Evolutionary conservation across 1,140 invertebrate species (phyloP).

Genomic region (Nasonia giraulti): DNA sequence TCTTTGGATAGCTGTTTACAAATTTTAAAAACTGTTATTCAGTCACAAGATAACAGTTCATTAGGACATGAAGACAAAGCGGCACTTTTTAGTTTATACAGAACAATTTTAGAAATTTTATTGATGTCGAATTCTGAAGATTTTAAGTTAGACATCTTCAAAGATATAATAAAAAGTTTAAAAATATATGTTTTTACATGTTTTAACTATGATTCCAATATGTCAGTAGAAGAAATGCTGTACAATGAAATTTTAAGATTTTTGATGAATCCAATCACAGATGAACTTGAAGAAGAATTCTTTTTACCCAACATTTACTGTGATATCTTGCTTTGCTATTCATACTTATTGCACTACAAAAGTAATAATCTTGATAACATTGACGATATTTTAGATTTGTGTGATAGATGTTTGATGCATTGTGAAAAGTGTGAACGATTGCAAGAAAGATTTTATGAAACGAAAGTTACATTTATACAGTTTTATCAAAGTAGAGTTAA

Average conservation of each 20-base stretch:
- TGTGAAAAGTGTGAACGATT: slow-evolving; percentile 55
- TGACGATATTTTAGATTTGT: slow-evolving; percentile 56
- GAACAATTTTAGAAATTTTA: slow-evolving; percentile 70
- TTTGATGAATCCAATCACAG: slow-evolving; percentile 18
- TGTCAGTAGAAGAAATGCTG: slow-evolving; percentile 42
- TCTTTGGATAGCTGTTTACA: slow-evolving; percentile 69
- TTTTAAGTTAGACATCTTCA: slow-evolving; percentile 10
- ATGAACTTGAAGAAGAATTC: slow-evolving; percentile 60
- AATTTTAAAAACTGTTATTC: slow-evolving; percentile 73
- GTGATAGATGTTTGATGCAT: slow-evolving; percentile 62
- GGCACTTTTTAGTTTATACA: slow-evolving; percentile 70
- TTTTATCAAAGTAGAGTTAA: slow-evolving; percentile 62
- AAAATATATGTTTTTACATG: neutral
- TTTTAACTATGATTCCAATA: slow-evolving; percentile 30
- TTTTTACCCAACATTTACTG: slow-evolving; percentile 75
- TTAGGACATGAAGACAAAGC: slow-evolving; percentile 61
- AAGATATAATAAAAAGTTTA: slow-evolving; percentile 12
- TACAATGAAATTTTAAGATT: slow-evolving; percentile 47
- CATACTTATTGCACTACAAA: slow-evolving; percentile 73
- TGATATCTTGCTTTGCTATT: slow-evolving; percentile 76
- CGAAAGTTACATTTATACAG: slow-evolving; percentile 70
- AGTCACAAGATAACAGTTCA: slow-evolving; percentile 60
- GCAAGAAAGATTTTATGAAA: slow-evolving; percentile 68
- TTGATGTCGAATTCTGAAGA: slow-evolving; percentile 58
- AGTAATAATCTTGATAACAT: slow-evolving; percentile 57